Base-by-base conservation (phyloP, 2,113 vertebrate genomes). In the Ginglymostoma cirratum region DNA sequence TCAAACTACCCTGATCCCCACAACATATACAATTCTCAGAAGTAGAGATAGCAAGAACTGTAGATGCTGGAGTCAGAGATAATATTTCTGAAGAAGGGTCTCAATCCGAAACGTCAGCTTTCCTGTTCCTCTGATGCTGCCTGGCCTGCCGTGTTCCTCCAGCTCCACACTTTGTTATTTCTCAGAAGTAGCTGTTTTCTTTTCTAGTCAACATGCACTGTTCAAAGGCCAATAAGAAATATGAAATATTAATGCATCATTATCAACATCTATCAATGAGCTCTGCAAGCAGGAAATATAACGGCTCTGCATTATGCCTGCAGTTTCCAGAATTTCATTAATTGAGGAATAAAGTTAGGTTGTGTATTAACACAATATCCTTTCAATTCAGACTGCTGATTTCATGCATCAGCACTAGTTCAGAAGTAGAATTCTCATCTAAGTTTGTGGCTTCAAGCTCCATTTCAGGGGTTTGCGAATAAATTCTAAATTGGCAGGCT, bases 211-310 rank as follows among this genome's bases (percentile, higher is more conserved):
- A n/a, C 89, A 66, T 38, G 78, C 78, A 80, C 14, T 19, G n/a
- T 42, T 80, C 78, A 80, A n/a, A 80, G 55, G 55, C 30, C 6
- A 92, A 65, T 61, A 34, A n/a, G 14, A 65, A 92, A 61, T 34
- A 34, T 65, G 89, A 92, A 92, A 92, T 65, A 92, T 65, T 34
- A 65, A 92, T 92, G 89, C 30, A n/a, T 38, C 55, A 65, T n/a
- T 92, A 61, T 66, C 48, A 80, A 38, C 72, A 78, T 78, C 14
- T 14, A 92, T 92, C 27, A n/a, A 14, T 61, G 24, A 89, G 86
- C 86, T 30, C 27, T 61, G 89, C 1, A 6, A 65, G 12, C 30
- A 65, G 66, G 17, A 92, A 21, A 21, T 61, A n/a, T 21, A 21
- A 5, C 23, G 30, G 34, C 19, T n/a, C 87, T 61, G 30, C 61